These are phyloP conservation scores for Aleiodes leptofemur DNA, from an alignment of 2,888 invertebrate species.

Conservation along the genomic window DNA sequence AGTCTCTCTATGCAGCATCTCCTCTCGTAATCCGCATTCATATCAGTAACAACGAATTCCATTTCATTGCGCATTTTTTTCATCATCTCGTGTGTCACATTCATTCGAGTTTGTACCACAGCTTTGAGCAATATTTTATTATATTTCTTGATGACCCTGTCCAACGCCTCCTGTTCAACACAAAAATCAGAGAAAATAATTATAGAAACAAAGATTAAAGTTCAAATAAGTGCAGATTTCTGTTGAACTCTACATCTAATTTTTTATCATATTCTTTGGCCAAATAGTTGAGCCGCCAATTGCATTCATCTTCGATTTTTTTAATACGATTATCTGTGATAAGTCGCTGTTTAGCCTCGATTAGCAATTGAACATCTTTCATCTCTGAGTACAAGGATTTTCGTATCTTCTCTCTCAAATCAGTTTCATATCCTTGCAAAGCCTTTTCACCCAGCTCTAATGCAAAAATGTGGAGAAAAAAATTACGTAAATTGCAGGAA, in stretches of 20 bases:
- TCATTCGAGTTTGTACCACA: slow-evolving; percentile 58
- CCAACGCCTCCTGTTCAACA: slow-evolving; percentile 54
- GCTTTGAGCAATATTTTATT: slow-evolving; percentile 58
- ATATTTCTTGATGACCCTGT: slow-evolving; percentile 49
- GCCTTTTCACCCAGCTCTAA: slow-evolving; percentile 60
- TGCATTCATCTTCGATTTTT: slow-evolving; percentile 55
- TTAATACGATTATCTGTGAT: slow-evolving; percentile 53
- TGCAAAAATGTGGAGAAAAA: background rate
- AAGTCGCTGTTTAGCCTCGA: slow-evolving; percentile 63
- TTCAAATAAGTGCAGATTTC: slow-evolving; percentile 23
- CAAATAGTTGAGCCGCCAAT: slow-evolving; percentile 54
- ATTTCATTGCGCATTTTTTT: slow-evolving; percentile 63
- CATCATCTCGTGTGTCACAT: slow-evolving; percentile 60
- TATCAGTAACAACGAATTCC: slow-evolving; percentile 53
- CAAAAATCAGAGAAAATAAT: background rate
- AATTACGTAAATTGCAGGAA: slow-evolving; percentile 26
- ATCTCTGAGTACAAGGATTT: slow-evolving; percentile 56
- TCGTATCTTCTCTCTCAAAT: slow-evolving; percentile 57
- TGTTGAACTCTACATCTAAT: slow-evolving; percentile 48
- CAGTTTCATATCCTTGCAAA: slow-evolving; percentile 54
- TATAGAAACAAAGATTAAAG: slow-evolving; percentile 8
- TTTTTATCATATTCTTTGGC: slow-evolving; percentile 56
- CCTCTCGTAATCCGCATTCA: slow-evolving; percentile 61
- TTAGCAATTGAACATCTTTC: slow-evolving; percentile 56
- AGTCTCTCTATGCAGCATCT: slow-evolving; percentile 56